Conservation (phyloP, 64 coral and sea anemone genomes). For the Anthopleura sola region DNA sequence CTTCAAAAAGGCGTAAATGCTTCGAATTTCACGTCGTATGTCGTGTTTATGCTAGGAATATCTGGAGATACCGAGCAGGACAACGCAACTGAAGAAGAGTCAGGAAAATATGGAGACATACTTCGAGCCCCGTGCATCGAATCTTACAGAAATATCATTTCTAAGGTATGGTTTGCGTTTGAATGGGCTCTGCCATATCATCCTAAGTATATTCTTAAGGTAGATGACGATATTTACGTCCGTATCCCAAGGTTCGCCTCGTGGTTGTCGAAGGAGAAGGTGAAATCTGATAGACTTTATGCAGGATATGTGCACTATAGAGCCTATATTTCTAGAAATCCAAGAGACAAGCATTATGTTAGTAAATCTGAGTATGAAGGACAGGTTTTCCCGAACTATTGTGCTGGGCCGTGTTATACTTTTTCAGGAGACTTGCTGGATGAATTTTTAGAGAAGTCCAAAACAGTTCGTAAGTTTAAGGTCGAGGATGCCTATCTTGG, state of each 20-base stretch:
- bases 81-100: not conserved
- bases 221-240: constrained; percentile 20
- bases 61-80: not conserved
- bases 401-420: constrained; percentile 21
- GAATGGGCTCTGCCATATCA: constrained; percentile 18
- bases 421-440: constrained; percentile 25
- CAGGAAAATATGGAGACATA: constrained; percentile 1
- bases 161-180: constrained; percentile 19
- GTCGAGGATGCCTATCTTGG: constrained; percentile 23
- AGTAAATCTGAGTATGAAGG: not conserved
- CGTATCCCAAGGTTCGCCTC: not conserved
- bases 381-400: not conserved
- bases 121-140: not conserved
- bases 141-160: not conserved
- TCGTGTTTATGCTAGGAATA: constrained; percentile 9
- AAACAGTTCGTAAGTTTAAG: not conserved
- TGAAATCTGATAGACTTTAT: not conserved
- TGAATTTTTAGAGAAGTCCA: not conserved
- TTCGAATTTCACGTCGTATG: not conserved
- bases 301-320: constrained; percentile 11
- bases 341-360: constrained; percentile 19
- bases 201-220: constrained; percentile 20
- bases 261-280: not conserved
- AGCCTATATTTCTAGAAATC: constrained; percentile 21
- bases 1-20: not conserved